Conservation (phyloP, 2,797 vertebrate genomes). For the Chaetophractus vellerosus region DNA sequence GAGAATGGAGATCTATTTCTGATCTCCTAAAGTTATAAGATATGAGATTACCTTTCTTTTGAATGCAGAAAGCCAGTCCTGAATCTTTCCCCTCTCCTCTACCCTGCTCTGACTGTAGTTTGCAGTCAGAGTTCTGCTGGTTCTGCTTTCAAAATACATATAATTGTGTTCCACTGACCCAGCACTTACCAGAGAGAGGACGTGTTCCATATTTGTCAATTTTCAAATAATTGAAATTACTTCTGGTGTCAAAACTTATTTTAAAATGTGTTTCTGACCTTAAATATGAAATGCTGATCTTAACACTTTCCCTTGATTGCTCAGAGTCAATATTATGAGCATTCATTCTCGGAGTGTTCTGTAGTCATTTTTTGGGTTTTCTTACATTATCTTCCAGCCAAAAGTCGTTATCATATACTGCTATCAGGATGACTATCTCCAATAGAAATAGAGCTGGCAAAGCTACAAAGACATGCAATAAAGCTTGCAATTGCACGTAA, state of each 20-base stretch:
- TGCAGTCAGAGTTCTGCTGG: background rate
- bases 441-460: background rate
- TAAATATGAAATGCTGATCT: constrained; percentile 56
- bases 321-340: background rate
- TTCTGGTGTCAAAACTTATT: background rate
- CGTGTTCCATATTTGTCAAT: too few relatives aligned
- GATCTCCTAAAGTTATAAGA: background rate
- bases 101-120: background rate
- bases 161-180: background rate
- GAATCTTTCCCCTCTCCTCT: background rate
- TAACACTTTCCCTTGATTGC: background rate
- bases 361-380: background rate
- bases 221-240: background rate
- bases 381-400: background rate
- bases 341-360: background rate
- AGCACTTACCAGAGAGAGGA: background rate
- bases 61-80: background rate
- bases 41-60: background rate
- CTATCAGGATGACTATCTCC: background rate
- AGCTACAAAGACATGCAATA: background rate
- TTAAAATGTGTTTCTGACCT: constrained; percentile 2
- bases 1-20: background rate
- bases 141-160: background rate
- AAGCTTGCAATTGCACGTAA: background rate
- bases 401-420: background rate